phyloP scores from a whole-genome alignment of 2,797 vertebrate genomes.

The Cossypha dichroa region DNA sequence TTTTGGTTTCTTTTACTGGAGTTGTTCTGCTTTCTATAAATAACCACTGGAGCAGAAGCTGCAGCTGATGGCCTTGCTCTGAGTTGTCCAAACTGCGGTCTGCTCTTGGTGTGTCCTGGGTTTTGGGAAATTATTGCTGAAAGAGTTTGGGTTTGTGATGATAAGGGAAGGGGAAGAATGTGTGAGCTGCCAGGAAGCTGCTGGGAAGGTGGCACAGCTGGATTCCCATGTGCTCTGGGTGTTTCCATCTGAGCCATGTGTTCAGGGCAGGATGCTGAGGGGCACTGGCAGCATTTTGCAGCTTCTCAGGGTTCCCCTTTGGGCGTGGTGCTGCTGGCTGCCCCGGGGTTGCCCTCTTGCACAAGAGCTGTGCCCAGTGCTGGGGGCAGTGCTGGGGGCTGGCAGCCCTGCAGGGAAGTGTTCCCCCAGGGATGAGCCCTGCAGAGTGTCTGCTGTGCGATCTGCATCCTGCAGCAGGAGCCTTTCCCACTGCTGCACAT shows the following conservation, averaged over 20 bases:
- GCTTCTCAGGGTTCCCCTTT: not conserved
- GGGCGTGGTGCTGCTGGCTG: not conserved
- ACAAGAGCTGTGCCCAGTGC: not conserved
- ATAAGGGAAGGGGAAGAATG: not conserved
- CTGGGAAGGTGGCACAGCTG: not conserved
- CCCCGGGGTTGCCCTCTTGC: not conserved
- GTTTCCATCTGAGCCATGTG: rapidly evolving
- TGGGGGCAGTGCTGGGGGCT: not conserved
- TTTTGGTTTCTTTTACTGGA: constrained; percentile 12
- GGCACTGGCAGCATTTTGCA: not conserved
- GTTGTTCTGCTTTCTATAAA: constrained; percentile 39
- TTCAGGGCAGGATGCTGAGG: not conserved
- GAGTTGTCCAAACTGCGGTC: not conserved
- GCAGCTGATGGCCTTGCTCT: not conserved
- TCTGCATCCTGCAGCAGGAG: not conserved
- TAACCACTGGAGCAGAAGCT: not conserved
- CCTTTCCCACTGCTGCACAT: not conserved
- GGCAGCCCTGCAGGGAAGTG: not conserved
- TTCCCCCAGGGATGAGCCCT: not conserved
- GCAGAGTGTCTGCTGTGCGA: not conserved
- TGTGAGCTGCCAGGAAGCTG: not conserved
- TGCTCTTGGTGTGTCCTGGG: not conserved
- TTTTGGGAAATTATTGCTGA: not conserved
- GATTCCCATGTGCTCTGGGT: not conserved
- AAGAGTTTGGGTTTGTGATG: not conserved